A percentile compares a stretch with the other conserved stretches of the same genome.
Conservation (phyloP, 2,888 invertebrate species). For the Drosophila putrida region DNA sequence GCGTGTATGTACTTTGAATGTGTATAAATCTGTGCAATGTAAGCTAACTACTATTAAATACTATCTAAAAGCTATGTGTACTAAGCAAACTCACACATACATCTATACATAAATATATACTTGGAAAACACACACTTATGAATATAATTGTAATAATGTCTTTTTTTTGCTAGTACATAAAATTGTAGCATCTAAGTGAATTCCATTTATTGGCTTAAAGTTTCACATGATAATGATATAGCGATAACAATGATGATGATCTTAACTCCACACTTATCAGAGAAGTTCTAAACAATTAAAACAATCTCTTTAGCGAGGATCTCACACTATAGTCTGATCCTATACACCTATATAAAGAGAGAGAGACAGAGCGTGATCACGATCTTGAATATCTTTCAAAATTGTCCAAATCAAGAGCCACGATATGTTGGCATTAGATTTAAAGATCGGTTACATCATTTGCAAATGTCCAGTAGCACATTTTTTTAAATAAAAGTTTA, state of each 20-base stretch:
- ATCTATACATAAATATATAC: constrained; percentile 1
- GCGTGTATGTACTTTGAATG: constrained; percentile 75
- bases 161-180: constrained; percentile 69
- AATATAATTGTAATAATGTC: constrained; percentile 58
- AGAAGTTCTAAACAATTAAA: neutral
- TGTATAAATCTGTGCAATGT: constrained; percentile 77
- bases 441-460: constrained; percentile 41
- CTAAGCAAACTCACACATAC: too few relatives aligned
- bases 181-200: constrained; percentile 46
- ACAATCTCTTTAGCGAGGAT: constrained; percentile 5
- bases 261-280: constrained; percentile 1
- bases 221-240: constrained; percentile 23
- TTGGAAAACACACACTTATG: constrained; percentile 44
- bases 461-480: constrained; percentile 53
- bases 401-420: constrained; percentile 22
- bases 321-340: constrained; percentile 5
- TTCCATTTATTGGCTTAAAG: constrained; percentile 38
- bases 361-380: neutral
- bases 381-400: constrained; percentile 22
- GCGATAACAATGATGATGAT: constrained; percentile 8
- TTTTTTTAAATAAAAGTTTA: constrained; percentile 43
- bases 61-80: constrained; percentile 41
- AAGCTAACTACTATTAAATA: constrained; percentile 61
- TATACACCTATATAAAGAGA: neutral
- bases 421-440: constrained; percentile 37